Conservation (phyloP, 2,113 vertebrate species). For the Actenoides lindsayi region DNA sequence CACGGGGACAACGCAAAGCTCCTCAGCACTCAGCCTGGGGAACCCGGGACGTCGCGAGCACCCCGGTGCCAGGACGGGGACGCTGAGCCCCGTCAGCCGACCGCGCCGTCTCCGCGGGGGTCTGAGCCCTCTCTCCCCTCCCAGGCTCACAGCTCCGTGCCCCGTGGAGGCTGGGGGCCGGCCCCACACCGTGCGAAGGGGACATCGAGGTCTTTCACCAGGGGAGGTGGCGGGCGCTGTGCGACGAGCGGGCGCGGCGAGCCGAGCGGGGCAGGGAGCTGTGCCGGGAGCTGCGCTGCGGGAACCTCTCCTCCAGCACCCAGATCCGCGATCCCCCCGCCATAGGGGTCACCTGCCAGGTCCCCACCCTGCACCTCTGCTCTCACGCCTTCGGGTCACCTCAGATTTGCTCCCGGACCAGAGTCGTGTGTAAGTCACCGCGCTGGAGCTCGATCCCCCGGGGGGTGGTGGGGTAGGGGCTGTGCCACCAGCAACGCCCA, state of each 20-base stretch:
- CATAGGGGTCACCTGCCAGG: neutral
- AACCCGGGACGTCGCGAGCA: neutral
- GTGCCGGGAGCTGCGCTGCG: conserved; percentile 63
- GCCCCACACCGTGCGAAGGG: conserved; percentile 36
- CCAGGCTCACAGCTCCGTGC: conserved; percentile 63
- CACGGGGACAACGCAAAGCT: neutral
- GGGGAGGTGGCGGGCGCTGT: conserved; percentile 47
- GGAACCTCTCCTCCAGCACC: neutral
- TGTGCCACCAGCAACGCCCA: neutral
- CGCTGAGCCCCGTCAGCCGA: neutral
- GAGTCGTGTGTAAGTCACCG: conserved; percentile 55
- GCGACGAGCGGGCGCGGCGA: accelerated
- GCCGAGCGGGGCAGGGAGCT: neutral
- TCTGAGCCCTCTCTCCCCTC: neutral
- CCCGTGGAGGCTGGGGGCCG: conserved; percentile 36
- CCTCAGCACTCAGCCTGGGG: neutral
- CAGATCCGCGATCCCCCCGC: accelerated
- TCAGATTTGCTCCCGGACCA: conserved; percentile 10
- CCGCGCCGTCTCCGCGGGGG: neutral
- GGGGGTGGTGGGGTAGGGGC: neutral
- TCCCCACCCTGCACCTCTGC: conserved; percentile 51
- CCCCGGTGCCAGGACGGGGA: neutral
- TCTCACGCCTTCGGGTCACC: accelerated
- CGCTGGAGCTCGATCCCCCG: accelerated
- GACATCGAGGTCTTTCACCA: conserved; percentile 39